Conservation (phyloP, 2,797 vertebrate genomes). For the Darevskia nairensis region DNA sequence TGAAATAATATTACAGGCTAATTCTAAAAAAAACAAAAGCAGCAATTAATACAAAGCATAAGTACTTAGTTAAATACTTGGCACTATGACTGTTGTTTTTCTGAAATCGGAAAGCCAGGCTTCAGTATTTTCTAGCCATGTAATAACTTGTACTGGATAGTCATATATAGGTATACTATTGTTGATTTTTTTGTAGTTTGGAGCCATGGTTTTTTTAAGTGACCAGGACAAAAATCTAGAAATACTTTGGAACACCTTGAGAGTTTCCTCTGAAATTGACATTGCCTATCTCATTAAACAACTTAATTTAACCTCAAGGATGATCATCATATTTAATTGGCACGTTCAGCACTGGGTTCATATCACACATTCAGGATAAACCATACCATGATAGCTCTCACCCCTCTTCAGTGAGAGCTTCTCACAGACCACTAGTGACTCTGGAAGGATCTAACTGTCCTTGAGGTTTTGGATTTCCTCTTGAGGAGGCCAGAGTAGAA, state of each 20-base stretch:
- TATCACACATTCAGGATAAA: too few species aligned
- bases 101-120: constrained; percentile 16
- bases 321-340: too few species aligned
- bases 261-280: background rate
- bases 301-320: background rate
- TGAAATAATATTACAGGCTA: constrained; percentile 7
- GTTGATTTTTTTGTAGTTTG: too few species aligned
- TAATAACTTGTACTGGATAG: background rate
- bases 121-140: too few species aligned
- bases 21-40: constrained; percentile 13
- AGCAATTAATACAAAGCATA: background rate
- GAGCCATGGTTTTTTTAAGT: too few species aligned
- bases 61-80: background rate
- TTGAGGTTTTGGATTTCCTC: too few species aligned
- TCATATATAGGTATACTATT: background rate
- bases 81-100: background rate
- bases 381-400: too few species aligned
- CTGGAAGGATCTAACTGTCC: too few species aligned
- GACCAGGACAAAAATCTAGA: background rate
- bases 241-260: background rate
- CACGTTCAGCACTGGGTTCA: background rate
- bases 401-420: background rate
- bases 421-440: too few species aligned
- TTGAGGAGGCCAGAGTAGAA: too few species aligned
- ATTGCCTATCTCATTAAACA: background rate